Conservation (phyloP, 1,140 invertebrate species). For the Psix sp. region DNA sequence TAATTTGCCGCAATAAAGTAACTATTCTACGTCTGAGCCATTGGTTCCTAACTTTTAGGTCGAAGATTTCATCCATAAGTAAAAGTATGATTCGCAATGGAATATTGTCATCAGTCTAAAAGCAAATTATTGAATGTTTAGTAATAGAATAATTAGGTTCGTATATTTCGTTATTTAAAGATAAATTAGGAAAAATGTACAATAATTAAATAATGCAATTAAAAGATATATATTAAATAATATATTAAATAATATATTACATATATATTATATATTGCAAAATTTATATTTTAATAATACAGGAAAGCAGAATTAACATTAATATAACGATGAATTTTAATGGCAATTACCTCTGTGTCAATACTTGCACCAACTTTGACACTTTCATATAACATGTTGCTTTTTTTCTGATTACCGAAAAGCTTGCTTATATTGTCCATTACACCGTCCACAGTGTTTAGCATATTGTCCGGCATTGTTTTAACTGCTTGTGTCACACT, state of each 20-base stretch:
- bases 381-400: constrained; percentile 73
- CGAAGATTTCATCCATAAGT: constrained; percentile 94
- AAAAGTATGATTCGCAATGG: constrained; percentile 90
- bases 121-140: too few relatives aligned
- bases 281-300: too few relatives aligned
- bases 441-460: constrained; percentile 88
- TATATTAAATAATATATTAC: background rate
- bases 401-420: constrained; percentile 75
- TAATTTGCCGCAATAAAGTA: constrained; percentile 85
- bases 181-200: too few relatives aligned
- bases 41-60: constrained; percentile 90
- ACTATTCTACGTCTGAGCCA: constrained; percentile 91
- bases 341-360: constrained; percentile 78
- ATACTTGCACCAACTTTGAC: constrained; percentile 81
- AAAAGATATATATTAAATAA: constrained; percentile 7
- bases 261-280: too few relatives aligned
- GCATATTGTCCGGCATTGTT: constrained; percentile 89
- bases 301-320: too few relatives aligned
- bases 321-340: constrained; percentile 3
- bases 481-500: constrained; percentile 84
- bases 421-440: constrained; percentile 85
- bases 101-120: constrained; percentile 88
- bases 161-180: background rate
- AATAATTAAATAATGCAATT: background rate
- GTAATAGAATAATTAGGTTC: too few relatives aligned